Evolutionary conservation across 2,888 invertebrate species (phyloP), one percentile per base, ranked within the genome.

Genomic region (Conus canariensis): DNA sequence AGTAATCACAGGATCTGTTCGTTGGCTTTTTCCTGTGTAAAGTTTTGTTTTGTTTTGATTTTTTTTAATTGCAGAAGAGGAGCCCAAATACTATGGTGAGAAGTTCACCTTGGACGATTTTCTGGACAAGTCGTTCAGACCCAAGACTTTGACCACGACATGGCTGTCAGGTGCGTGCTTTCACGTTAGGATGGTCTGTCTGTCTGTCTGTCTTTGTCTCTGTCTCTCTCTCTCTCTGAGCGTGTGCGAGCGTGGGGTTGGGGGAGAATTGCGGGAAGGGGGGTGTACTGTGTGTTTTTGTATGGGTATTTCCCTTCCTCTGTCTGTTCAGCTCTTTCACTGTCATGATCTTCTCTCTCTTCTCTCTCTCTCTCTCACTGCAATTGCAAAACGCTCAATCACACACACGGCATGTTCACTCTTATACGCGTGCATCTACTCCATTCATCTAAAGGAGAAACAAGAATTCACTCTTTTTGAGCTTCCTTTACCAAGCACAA

Each of bases 1-100:
- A 64, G 12, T 64, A 16, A 64, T 64, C 16, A 1, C 8, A 16
- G 60, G 60, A 10, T 64, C 12, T 45, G 6, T 16, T 64, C 16
- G 60, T 16, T 64, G 60, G 1, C 2, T 64, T 10, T 14, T 64
- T 64, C 60, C 60, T 64, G 1, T 64, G 60, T 10, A 4, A 64
- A 64, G 0, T 64, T 64, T 16, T 22, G 60, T 64, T 58, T 58
- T 60, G n/a, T 22, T 74, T n/a, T n/a, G 9, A n/a, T 16, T 16
- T 10, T 64, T 64, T 64, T 10, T 16, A 16, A 16, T 92, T 94
- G 14, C 93, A 95, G 98, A 98, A 85, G 98, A 98, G 95, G 98
- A 98, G 95, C 98, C 93, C n/a, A 93, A 93, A 74, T 91, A 93
- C 25, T 82, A 93, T 14, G 95, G 95, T 74, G 94, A 93, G 56